Percentiles rank a stretch among this genome's conserved stretches.
phyloP scores from a whole-genome alignment of 1,140 invertebrate genomes.

The Caenorhabditis inopinata region DNA sequence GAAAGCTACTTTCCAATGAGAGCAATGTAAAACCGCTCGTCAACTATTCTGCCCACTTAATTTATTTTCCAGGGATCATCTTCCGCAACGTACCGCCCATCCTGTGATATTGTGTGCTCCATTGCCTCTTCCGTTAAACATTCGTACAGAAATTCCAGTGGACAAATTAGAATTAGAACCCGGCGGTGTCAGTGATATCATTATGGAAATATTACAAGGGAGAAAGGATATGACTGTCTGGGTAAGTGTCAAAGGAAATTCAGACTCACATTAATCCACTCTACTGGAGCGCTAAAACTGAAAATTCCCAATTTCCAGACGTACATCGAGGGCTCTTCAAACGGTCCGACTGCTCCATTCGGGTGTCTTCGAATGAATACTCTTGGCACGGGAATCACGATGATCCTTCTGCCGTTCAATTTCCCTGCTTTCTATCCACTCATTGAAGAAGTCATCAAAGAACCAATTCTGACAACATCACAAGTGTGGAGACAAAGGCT shows the following conservation, averaged over 20 bases:
- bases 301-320: not conserved
- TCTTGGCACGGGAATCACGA: not conserved
- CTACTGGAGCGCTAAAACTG: too few relatives aligned
- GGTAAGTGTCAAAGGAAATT: not conserved
- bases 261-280: too few relatives aligned
- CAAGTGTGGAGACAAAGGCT: not conserved
- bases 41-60: too few relatives aligned
- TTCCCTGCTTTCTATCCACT: not conserved
- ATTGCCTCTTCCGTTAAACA: not conserved
- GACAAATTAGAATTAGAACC: not conserved
- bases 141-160: not conserved
- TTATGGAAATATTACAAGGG: not conserved
- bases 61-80: not conserved
- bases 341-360: slow-evolving; percentile 16
- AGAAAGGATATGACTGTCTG: not conserved
- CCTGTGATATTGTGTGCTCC: not conserved
- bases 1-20: not conserved
- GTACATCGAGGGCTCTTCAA: not conserved
- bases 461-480: not conserved
- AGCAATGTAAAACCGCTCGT: too few relatives aligned
- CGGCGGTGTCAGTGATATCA: not conserved
- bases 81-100: slow-evolving; percentile 9
- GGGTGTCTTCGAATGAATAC: slow-evolving; percentile 9
- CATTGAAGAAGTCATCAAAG: slow-evolving; percentile 15
- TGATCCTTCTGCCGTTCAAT: not conserved